Evolutionary conservation across 2,888 invertebrate species (phyloP).

Genomic region (Acanthacorydalis orientalis): DNA sequence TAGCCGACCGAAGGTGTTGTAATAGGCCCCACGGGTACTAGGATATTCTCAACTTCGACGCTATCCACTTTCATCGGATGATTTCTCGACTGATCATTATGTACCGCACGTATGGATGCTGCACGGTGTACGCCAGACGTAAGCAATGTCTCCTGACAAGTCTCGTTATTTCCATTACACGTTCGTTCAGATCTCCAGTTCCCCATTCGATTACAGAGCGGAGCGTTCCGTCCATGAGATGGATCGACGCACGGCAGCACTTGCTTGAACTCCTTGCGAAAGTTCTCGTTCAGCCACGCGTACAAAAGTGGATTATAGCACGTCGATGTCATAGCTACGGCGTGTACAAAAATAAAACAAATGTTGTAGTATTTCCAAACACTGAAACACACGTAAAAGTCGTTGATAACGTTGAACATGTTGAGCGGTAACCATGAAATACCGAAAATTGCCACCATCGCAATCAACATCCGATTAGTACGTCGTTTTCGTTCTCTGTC

Average conservation of each 20-base stretch:
- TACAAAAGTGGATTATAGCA: constrained; percentile 91
- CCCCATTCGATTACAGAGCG: constrained; percentile 28
- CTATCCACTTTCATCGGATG: constrained; percentile 29
- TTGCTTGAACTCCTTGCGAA: constrained; percentile 75
- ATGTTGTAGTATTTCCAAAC: constrained; percentile 71
- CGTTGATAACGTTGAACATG: constrained; percentile 70
- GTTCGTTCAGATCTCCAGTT: constrained; percentile 48
- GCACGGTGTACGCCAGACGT: constrained; percentile 34
- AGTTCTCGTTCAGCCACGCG: constrained; percentile 91
- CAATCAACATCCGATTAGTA: constrained; percentile 92
- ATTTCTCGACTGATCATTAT: background rate
- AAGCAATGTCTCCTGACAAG: constrained; percentile 35
- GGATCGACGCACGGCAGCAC: constrained; percentile 45
- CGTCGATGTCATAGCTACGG: constrained; percentile 84
- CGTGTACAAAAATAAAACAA: constrained; percentile 78
- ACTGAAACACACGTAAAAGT: constrained; percentile 56
- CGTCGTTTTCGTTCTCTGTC: constrained; percentile 79
- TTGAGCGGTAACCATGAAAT: constrained; percentile 93
- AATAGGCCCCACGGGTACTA: constrained; percentile 20
- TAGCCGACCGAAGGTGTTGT: constrained; percentile 19
- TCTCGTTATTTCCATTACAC: constrained; percentile 61
- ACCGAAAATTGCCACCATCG: constrained; percentile 93
- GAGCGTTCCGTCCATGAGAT: constrained; percentile 17
- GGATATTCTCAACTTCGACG: constrained; percentile 38
- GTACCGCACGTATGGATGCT: constrained; percentile 24